Percentiles rank a stretch among this genome's conserved stretches.
phyloP scores from a whole-genome alignment of 2,888 invertebrate genomes.

The Lydus trimaculatus region DNA sequence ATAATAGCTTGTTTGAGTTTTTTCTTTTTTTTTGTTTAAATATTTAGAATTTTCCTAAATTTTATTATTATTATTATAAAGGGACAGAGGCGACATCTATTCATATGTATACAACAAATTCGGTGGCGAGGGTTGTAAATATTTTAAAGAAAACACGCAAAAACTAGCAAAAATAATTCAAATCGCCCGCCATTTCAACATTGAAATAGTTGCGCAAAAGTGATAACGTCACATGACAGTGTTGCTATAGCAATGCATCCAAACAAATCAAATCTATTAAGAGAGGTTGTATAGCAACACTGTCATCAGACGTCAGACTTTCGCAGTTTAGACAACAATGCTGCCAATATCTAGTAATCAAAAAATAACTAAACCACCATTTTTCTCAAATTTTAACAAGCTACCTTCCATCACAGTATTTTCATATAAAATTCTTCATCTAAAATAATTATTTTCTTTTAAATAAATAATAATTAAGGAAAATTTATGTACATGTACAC shows the following conservation, averaged over 20 bases:
- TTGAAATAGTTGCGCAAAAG: too few species aligned
- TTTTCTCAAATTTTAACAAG: conserved; percentile 21
- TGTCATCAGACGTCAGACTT: too few species aligned
- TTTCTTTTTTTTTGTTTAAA: not conserved
- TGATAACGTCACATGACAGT: too few species aligned
- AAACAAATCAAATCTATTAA: too few species aligned
- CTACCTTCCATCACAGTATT: conserved; percentile 35
- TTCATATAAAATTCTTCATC: conserved; percentile 17
- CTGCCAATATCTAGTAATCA: not conserved
- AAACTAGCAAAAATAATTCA: not conserved
- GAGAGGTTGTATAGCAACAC: too few species aligned
- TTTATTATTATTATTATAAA: conserved; percentile 37
- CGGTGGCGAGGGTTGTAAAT: not conserved
- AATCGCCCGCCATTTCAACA: conserved; percentile 11
- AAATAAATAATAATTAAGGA: conserved; percentile 22
- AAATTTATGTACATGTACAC: conserved; percentile 13
- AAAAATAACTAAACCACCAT: conserved; percentile 23
- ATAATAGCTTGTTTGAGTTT: conserved; percentile 35
- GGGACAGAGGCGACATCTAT: conserved; percentile 46
- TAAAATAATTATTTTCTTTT: conserved; percentile 13
- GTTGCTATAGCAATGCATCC: too few species aligned
- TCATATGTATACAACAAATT: conserved; percentile 28
- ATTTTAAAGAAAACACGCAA: not conserved
- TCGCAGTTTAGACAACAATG: too few species aligned
- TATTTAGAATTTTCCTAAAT: conserved; percentile 44